Base-by-base conservation (phyloP, 37 sponge, comb jelly and placozoan species). In the Halichondria panicea region DNA sequence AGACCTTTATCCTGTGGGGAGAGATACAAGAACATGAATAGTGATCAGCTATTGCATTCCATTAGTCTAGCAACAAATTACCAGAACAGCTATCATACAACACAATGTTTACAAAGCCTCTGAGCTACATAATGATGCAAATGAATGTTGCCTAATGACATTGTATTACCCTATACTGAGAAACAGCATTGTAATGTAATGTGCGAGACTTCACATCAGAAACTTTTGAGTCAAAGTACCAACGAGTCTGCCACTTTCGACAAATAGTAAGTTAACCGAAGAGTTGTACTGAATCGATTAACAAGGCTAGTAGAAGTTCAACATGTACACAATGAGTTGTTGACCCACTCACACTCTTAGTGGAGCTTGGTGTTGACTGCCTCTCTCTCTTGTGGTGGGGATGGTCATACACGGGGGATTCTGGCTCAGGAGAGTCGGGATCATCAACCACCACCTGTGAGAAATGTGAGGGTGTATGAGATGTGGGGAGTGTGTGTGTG, bases 281-380 rank as follows among this genome's bases (percentile, higher is more conserved):
- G n/a, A n/a, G n/a, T n/a, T n/a, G n/a, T n/a, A n/a, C n/a, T n/a
- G n/a, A n/a, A n/a, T n/a, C n/a, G n/a, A n/a, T n/a, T n/a, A n/a
- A n/a, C n/a, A n/a, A n/a, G n/a, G n/a, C n/a, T n/a, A n/a, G n/a
- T n/a, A n/a, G n/a, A n/a, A n/a, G n/a, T n/a, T n/a, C n/a, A n/a
- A n/a, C n/a, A n/a, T n/a, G n/a, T n/a, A n/a, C n/a, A n/a, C n/a
- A n/a, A n/a, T n/a, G n/a, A n/a, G n/a, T n/a, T n/a, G n/a, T n/a
- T n/a, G n/a, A n/a, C n/a, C 32, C 65, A 34, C 39, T 46, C 4
- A 32, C 52, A 43, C 72, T 76, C 56, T 87, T 79, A 32, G 65
- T 52, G 24, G 87, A 80, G 42, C 63, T 55, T 6, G 81, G 87
- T 54, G 87, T 75, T 32, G 76, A 68, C 0, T 81, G 79, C 0